Evolutionary conservation across 2,797 vertebrate genomes (phyloP).

Genomic region (Apodemus agrarius): DNA sequence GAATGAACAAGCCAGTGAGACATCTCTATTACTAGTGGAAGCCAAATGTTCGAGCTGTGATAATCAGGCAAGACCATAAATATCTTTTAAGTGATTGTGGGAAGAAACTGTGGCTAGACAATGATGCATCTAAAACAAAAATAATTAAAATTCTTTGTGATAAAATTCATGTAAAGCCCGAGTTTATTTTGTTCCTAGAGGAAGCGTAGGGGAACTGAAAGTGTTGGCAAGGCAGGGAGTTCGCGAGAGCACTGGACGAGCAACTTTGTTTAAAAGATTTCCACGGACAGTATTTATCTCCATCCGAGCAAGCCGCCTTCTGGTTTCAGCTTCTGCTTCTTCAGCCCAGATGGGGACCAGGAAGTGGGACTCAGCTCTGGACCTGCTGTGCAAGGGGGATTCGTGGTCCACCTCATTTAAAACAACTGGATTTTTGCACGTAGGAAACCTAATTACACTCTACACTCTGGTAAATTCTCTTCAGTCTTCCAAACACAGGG

Average conservation of each 20-base stretch:
- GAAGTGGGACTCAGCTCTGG: conserved; percentile 92
- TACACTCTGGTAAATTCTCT: conserved; percentile 97
- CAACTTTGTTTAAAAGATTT: conserved; percentile 35
- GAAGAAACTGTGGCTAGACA: background rate
- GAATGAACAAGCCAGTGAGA: background rate
- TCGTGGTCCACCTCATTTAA: conserved; percentile 91
- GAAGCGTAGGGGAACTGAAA: background rate
- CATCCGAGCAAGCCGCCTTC: background rate
- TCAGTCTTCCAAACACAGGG: conserved; percentile 93
- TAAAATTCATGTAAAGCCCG: background rate
- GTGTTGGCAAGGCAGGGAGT: background rate
- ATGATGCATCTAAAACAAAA: background rate
- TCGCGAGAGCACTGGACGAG: background rate
- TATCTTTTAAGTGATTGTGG: background rate
- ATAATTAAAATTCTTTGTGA: background rate
- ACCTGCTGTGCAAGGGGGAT: conserved; percentile 91
- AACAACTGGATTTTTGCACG: conserved; percentile 94
- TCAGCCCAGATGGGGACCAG: conserved; percentile 81
- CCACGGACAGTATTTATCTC: background rate
- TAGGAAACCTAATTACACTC: conserved; percentile 98
- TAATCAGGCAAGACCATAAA: background rate
- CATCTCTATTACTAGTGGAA: background rate
- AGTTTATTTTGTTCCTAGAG: background rate
- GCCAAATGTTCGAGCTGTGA: background rate
- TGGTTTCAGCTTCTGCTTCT: background rate